A percentile compares a stretch with the other conserved stretches of the same genome.
phyloP scores from a whole-genome alignment of 2,113 vertebrate genomes.

The Malurus alboscapulatus region DNA sequence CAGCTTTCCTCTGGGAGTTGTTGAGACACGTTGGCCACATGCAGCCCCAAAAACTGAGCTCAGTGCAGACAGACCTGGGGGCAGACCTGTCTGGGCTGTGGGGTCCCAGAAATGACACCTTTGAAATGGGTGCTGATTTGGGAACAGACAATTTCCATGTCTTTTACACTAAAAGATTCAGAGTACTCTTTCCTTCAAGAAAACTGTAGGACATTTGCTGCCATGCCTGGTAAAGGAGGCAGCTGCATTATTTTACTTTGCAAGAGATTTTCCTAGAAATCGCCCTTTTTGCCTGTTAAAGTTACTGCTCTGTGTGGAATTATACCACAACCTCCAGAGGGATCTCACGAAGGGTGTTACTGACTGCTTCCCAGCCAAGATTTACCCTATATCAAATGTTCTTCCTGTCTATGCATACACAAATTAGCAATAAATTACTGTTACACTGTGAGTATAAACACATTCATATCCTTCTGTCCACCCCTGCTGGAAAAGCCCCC shows the following conservation, averaged over 20 bases:
- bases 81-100: neutral
- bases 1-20: constrained; percentile 67
- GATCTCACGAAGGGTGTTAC: neutral
- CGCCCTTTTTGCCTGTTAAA: neutral
- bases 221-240: neutral
- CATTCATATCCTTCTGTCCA: neutral
- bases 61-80: neutral
- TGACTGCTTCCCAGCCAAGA: too few relatives aligned
- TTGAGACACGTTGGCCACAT: constrained; percentile 9
- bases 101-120: neutral
- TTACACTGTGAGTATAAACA: neutral
- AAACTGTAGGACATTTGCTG: neutral
- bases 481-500: neutral
- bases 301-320: neutral
- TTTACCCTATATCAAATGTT: rapidly evolving
- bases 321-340: rapidly evolving
- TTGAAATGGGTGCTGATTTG: neutral
- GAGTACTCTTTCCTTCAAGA: neutral
- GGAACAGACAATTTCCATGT: neutral
- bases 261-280: neutral
- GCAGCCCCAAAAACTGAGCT: constrained; percentile 60
- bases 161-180: neutral
- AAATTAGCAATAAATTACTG: neutral
- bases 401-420: neutral
- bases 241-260: neutral